A percentile compares a stretch with the other conserved stretches of the same genome.
Conservation (phyloP, 2,888 invertebrate genomes). For the Agriopis aurantiaria region DNA sequence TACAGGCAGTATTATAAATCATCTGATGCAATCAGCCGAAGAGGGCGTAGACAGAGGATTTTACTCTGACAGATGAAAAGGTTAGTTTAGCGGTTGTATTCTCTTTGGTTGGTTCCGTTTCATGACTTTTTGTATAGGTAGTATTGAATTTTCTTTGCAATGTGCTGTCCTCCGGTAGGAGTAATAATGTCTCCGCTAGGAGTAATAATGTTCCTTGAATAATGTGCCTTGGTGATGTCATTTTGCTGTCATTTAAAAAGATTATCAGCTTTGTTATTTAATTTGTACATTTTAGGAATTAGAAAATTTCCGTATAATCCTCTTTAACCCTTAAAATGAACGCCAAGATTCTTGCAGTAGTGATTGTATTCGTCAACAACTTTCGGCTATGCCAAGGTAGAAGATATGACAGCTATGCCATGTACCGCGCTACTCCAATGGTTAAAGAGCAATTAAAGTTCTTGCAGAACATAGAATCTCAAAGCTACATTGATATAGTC, state of each 20-base stretch:
- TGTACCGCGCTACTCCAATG: slow-evolving; percentile 56
- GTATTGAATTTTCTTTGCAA: too few relatives aligned
- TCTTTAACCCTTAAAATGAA: slow-evolving; percentile 53
- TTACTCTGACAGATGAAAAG: too few relatives aligned
- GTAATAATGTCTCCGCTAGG: too few relatives aligned
- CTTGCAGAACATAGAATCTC: slow-evolving; percentile 60
- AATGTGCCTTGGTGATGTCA: too few relatives aligned
- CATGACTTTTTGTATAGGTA: too few relatives aligned
- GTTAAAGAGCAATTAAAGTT: slow-evolving; percentile 65
- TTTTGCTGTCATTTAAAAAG: neutral
- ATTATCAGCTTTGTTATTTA: neutral
- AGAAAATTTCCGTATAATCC: neutral
- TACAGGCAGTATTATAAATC: too few relatives aligned
- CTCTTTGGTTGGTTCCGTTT: too few relatives aligned
- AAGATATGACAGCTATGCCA: slow-evolving; percentile 59
- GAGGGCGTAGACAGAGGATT: too few relatives aligned
- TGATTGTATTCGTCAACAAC: slow-evolving; percentile 56
- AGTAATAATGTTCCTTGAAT: too few relatives aligned
- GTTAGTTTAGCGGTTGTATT: too few relatives aligned
- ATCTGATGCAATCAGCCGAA: too few relatives aligned
- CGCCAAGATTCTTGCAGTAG: slow-evolving; percentile 49
- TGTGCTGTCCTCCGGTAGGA: too few relatives aligned
- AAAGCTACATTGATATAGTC: slow-evolving; percentile 64
- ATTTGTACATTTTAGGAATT: neutral
- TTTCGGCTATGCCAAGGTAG: slow-evolving; percentile 54